Evolutionary conservation across 2,113 vertebrate species (phyloP).

Genomic region (Sturnus vulgaris): DNA sequence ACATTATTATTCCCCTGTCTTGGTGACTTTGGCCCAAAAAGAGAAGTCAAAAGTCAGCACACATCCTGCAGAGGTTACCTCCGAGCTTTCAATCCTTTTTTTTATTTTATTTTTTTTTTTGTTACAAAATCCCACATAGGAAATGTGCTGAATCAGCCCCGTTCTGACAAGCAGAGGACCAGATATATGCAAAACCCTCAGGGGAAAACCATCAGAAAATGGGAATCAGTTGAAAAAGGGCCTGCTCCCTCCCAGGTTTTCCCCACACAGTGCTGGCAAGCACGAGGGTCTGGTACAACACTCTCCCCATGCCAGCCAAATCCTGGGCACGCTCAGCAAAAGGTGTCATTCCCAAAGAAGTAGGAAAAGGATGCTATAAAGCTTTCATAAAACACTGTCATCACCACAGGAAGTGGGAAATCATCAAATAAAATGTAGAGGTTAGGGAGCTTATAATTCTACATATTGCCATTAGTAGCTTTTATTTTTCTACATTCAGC

Average conservation of each 20-base stretch:
- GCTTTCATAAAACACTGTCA: background rate
- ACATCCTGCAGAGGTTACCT: conserved; percentile 50
- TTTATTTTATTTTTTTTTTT: background rate
- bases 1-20: conserved; percentile 10
- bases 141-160: background rate
- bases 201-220: background rate
- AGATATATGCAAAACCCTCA: background rate
- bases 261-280: fast-evolving
- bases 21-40: conserved; percentile 20
- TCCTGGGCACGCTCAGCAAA: background rate
- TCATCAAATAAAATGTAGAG: background rate
- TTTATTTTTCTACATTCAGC: background rate
- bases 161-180: background rate
- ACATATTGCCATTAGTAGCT: background rate
- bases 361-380: background rate
- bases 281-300: fast-evolving
- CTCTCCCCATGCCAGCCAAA: background rate
- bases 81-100: background rate
- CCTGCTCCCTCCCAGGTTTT: background rate
- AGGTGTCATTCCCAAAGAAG: background rate
- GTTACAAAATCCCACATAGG: background rate
- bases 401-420: background rate
- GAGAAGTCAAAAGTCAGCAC: conserved; percentile 7
- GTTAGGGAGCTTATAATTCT: background rate
- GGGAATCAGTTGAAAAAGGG: fast-evolving